A percentile compares a stretch with the other conserved stretches of the same genome.
Conservation (phyloP, 2,888 invertebrate genomes). For the Temnothorax ravouxi region DNA sequence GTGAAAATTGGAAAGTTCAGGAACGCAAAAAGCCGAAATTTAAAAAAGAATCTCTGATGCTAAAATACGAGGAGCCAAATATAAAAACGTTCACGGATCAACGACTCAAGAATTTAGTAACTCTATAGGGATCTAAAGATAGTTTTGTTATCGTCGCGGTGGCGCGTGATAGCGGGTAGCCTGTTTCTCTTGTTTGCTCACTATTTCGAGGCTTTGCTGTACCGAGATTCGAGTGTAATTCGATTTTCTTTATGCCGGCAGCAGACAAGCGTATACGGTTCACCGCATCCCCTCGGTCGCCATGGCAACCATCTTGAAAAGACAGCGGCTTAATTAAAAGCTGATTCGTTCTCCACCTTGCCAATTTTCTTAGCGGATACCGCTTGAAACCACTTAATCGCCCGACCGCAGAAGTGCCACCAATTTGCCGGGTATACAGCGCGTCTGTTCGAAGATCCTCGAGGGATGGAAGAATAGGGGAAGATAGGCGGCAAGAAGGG, state of each 20-base stretch:
- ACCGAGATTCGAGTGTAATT: conserved; percentile 43
- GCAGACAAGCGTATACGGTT: conserved; percentile 23
- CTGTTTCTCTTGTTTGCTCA: conserved; percentile 13
- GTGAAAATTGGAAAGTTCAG: not conserved
- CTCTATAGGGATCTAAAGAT: conserved; percentile 1
- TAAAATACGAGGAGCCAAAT: not conserved
- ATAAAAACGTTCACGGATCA: conserved; percentile 16
- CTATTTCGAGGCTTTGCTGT: conserved; percentile 30
- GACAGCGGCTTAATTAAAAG: conserved; percentile 76
- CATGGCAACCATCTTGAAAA: conserved; percentile 61
- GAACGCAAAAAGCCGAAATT: not conserved
- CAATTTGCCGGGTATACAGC: conserved; percentile 82
- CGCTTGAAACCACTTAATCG: conserved; percentile 84
- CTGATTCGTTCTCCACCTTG: conserved; percentile 65
- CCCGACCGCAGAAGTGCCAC: conserved; percentile 83
- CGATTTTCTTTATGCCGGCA: conserved; percentile 39
- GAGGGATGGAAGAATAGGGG: conserved; percentile 44
- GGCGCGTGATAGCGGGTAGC: not conserved
- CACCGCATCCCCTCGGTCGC: conserved; percentile 53
- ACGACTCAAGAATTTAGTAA: conserved; percentile 23
- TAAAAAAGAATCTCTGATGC: not conserved
- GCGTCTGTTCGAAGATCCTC: conserved; percentile 78
- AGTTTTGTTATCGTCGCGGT: conserved; percentile 24
- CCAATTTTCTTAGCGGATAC: conserved; percentile 79
- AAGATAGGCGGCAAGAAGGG: conserved; percentile 23